Conservation (phyloP, 2,113 vertebrate genomes). For the Ptyas mucosa region DNA sequence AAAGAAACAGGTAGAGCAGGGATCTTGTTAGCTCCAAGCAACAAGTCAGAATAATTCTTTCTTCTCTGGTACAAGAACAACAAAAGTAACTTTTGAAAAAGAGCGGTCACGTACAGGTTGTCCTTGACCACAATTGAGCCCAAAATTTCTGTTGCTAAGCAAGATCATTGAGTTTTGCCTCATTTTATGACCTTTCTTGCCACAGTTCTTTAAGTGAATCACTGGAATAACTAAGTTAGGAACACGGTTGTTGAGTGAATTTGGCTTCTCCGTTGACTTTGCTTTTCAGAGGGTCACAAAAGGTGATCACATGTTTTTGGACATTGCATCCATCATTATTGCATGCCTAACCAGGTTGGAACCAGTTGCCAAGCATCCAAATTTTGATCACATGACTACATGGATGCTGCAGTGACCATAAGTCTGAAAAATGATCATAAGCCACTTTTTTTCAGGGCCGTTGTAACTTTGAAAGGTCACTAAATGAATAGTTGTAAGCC, state of each 20-base stretch:
- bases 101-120: not conserved
- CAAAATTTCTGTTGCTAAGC: not conserved
- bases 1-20: not conserved
- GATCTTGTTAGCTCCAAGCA: not conserved
- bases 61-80: not conserved
- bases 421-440: not conserved
- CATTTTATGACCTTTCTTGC: not conserved
- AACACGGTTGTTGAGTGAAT: not conserved
- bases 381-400: not conserved
- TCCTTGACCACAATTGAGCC: not conserved
- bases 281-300: not conserved
- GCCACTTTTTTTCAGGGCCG: not conserved
- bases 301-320: not conserved
- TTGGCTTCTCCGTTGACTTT: not conserved
- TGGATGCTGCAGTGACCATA: not conserved
- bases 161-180: not conserved
- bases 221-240: not conserved
- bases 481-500: not conserved
- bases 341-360: too few species aligned
- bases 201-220: not conserved
- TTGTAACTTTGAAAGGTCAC: not conserved
- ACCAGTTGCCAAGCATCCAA: not conserved
- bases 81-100: not conserved
- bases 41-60: not conserved
- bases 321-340: not conserved